These are phyloP conservation scores for Aplysina aerophoba DNA, from an alignment of 37 sponge, comb jelly and placozoan genomes.

Conservation along the genomic window DNA sequence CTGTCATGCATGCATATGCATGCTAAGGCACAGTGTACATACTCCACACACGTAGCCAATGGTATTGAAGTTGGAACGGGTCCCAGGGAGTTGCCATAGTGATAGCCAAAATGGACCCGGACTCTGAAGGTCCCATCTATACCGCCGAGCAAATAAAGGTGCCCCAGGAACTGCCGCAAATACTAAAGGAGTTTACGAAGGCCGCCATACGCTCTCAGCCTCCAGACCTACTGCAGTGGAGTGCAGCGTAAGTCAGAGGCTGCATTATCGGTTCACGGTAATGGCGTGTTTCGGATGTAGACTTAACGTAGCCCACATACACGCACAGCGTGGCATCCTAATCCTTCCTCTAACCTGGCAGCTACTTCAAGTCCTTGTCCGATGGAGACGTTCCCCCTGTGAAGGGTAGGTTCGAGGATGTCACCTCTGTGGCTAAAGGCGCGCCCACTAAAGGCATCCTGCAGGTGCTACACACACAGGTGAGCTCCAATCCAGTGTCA, in stretches of 20 bases:
- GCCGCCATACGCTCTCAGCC: conserved; percentile 98
- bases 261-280: neutral
- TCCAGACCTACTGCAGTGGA: conserved; percentile 87
- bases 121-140: conserved; percentile 85
- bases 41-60: too few relatives aligned
- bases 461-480: conserved; percentile 90
- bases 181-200: conserved; percentile 96
- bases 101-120: conserved; percentile 58
- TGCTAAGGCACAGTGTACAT: neutral
- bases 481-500: conserved; percentile 27
- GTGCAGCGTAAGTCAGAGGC: conserved; percentile 76
- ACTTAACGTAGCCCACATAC: too few relatives aligned
- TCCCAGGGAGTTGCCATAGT: conserved; percentile 11
- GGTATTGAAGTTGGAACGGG: too few relatives aligned
- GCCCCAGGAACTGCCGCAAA: conserved; percentile 90
- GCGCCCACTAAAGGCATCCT: conserved; percentile 77
- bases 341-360: neutral
- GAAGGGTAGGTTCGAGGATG: conserved; percentile 79
- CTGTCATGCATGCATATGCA: neutral
- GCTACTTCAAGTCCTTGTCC: conserved; percentile 90
- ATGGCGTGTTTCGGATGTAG: conserved; percentile 7
- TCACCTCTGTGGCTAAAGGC: conserved; percentile 41
- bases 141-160: conserved; percentile 96
- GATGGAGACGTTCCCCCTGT: conserved; percentile 83
- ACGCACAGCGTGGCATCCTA: neutral